A percentile compares a stretch with the other conserved stretches of the same genome.
Evolutionary conservation across 2,888 invertebrate genomes (phyloP).

Genomic region (Nomada ruficornis): DNA sequence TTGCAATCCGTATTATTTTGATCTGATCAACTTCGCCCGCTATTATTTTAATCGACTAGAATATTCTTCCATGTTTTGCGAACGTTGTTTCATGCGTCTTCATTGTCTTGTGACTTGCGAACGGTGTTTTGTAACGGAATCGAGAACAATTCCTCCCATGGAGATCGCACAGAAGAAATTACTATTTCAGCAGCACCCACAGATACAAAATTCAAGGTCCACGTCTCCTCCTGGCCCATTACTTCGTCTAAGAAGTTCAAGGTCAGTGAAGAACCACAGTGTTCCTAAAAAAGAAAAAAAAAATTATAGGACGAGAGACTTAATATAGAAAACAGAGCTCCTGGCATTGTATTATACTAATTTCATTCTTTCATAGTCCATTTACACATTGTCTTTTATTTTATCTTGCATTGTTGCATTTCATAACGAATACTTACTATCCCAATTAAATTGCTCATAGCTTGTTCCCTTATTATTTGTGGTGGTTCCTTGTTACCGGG

Average conservation of each 20-base stretch:
- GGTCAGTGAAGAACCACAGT: slow-evolving; percentile 75
- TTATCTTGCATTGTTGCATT: background rate
- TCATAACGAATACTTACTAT: slow-evolving; percentile 81
- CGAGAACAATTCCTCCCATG: slow-evolving; percentile 86
- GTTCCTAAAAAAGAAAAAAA: slow-evolving; percentile 73
- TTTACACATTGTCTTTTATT: too few species aligned
- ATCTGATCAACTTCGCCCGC: slow-evolving; percentile 17
- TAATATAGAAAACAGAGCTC: background rate
- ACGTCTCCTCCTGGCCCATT: slow-evolving; percentile 84
- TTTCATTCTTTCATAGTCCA: too few species aligned
- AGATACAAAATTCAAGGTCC: slow-evolving; percentile 85
- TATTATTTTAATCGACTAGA: slow-evolving; percentile 47
- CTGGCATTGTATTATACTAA: too few species aligned
- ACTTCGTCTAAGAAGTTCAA: slow-evolving; percentile 86
- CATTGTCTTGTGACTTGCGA: slow-evolving; percentile 45
- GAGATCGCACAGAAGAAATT: slow-evolving; percentile 84
- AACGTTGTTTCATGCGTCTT: slow-evolving; percentile 42
- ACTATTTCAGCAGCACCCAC: slow-evolving; percentile 84
- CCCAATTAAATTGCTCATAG: slow-evolving; percentile 86
- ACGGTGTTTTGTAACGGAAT: slow-evolving; percentile 84
- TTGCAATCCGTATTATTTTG: slow-evolving; percentile 11
- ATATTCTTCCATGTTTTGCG: slow-evolving; percentile 9
- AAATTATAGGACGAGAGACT: background rate
- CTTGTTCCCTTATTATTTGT: slow-evolving; percentile 83
- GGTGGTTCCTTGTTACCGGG: slow-evolving; percentile 76